Conservation (phyloP, 2,888 invertebrate species). For the Xestia rhomboidea region DNA sequence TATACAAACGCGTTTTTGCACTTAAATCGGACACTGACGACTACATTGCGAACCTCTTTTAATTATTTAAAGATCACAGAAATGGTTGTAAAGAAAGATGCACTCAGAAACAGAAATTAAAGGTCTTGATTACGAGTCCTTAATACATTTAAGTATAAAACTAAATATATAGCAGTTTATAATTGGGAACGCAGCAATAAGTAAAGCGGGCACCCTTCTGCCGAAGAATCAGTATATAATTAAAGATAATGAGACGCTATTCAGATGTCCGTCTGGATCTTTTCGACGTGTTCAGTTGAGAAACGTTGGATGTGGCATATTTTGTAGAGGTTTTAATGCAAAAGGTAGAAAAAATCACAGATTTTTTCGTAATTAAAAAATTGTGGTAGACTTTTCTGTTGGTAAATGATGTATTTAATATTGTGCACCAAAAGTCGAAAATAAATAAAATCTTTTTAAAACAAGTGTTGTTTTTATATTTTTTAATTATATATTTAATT, state of each 20-base stretch:
- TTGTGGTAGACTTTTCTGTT: neutral
- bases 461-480: too few species aligned
- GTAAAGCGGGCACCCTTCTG: conserved; percentile 79
- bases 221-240: conserved; percentile 88
- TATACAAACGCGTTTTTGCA: neutral
- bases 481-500: too few species aligned
- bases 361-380: neutral
- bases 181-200: conserved; percentile 73
- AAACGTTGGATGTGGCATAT: conserved; percentile 69
- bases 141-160: conserved; percentile 66
- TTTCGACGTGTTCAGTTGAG: conserved; percentile 69
- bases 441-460: neutral
- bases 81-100: conserved; percentile 39
- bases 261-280: conserved; percentile 89
- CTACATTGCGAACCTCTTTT: conserved; percentile 4
- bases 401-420: neutral
- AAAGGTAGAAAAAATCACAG: neutral
- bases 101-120: conserved; percentile 56
- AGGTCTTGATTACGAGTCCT: conserved; percentile 59
- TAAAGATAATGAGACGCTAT: conserved; percentile 90
- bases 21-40: conserved; percentile 6
- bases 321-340: neutral
- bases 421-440: neutral
- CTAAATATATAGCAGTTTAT: conserved; percentile 68
- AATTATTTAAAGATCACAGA: conserved; percentile 35